A percentile compares a stretch with the other conserved stretches of the same genome.
Evolutionary conservation across 2,888 invertebrate species (phyloP).

Genomic region (Ditylenchus weischeri): DNA sequence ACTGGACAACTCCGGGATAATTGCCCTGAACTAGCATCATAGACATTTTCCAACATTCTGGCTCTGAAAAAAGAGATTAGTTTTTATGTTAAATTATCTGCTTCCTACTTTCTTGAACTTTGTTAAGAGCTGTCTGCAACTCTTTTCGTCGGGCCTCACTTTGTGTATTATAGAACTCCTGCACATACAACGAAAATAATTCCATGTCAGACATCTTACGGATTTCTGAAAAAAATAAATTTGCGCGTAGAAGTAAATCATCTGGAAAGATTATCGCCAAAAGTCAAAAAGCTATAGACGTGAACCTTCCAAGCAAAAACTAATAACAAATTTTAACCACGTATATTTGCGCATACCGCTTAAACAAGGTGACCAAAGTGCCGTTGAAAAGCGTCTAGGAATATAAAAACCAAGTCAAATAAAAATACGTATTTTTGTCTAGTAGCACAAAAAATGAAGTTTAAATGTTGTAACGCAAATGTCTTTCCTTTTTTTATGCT

Average conservation of each 20-base stretch:
- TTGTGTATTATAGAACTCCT: constrained; percentile 12
- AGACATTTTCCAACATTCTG: constrained; percentile 14
- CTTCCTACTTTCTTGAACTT: constrained; percentile 13
- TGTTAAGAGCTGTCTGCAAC: constrained; percentile 4
- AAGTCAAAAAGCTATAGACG: too few relatives aligned
- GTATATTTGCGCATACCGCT: too few relatives aligned
- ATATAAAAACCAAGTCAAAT: too few relatives aligned
- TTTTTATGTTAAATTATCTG: neutral
- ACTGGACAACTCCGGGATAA: constrained; percentile 21
- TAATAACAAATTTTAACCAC: too few relatives aligned
- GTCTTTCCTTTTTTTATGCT: too few relatives aligned
- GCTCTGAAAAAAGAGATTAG: constrained; percentile 9
- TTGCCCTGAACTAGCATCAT: constrained; percentile 5
- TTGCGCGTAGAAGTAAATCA: neutral
- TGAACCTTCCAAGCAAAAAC: too few relatives aligned
- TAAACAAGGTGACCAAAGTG: too few relatives aligned
- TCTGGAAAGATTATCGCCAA: too few relatives aligned
- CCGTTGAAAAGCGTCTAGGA: too few relatives aligned
- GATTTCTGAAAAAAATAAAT: constrained; percentile 1
- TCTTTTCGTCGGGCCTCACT: constrained; percentile 14
- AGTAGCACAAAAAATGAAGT: too few relatives aligned
- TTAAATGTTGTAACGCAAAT: too few relatives aligned
- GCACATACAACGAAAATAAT: constrained; percentile 3
- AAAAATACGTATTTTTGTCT: too few relatives aligned
- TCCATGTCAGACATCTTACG: constrained; percentile 7